Base-by-base conservation (phyloP, 2,888 invertebrate genomes). In the Keiferia lycopersicella region DNA sequence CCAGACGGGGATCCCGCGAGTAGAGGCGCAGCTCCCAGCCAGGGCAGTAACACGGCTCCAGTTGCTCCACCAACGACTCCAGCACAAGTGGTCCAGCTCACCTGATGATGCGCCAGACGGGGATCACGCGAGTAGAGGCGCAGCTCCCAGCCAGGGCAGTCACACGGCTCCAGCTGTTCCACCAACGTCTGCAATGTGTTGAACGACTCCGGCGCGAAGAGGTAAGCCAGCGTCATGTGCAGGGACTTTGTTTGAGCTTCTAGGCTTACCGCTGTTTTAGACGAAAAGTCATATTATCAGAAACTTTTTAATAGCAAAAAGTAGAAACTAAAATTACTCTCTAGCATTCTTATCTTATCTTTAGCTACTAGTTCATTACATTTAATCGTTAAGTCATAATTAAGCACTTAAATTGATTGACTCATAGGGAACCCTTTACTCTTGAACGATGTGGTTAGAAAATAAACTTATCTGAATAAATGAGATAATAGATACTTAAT, bases 151-250 rank as follows among this genome's bases (percentile, higher is more conserved):
- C 93, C 93, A 26, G 94, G 93, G 50, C 93, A 92, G 53, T 94
- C 93, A 61, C 92, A 89, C 0, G 95, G 93, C 74, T 95, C 94
- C 70, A 98, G 90, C 62, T 94, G 93, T 73, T 96, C 95, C 30
- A 96, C 96, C 71, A 97, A 89, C 16, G 88, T 86, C 85, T 96
- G 95, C 61, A 98, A 92, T 63, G 93, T 88, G 67, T 95, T 94
- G 77, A 94, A 97, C 62, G 95, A 94, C 20, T 93, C 91, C 74
- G 93, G 93, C 14, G 95, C 94, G 84, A 98, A 98, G 85, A 97
- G 96, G 88, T 98, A 98, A 18, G 97, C 97, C 77, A 98, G 89
- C 8, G 97, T 97, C 74, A 98, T 92, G 86, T 98, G 98, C 62
- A 98, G 91, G 11, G 96, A 96, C 83, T 97, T 97, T 62, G 96